Evolutionary conservation across 2,113 vertebrate species (phyloP).

Genomic region (Varanus salvator): DNA sequence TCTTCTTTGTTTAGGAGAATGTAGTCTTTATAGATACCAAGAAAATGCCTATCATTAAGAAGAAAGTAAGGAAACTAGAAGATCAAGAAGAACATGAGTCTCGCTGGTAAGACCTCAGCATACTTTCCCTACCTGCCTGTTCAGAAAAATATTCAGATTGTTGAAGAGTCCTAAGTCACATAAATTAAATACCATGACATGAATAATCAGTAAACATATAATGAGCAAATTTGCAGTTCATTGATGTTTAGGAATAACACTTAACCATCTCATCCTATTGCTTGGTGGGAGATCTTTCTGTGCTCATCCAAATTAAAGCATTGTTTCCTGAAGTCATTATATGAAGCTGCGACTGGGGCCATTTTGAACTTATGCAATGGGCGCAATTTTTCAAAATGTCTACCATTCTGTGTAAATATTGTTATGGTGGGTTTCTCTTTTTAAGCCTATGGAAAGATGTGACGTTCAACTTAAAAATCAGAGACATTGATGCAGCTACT

Average conservation of each 20-base stretch:
- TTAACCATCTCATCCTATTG: not conserved
- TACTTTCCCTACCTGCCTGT: not conserved
- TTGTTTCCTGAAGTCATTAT: not conserved
- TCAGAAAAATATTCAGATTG: not conserved
- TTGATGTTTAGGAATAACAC: not conserved
- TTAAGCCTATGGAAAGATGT: slow-evolving; percentile 95
- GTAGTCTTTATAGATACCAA: slow-evolving; percentile 96
- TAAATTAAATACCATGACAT: not conserved
- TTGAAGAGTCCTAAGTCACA: not conserved
- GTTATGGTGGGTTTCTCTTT: not conserved
- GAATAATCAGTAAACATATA: not conserved
- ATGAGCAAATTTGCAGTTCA: not conserved
- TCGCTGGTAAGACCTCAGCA: slow-evolving; percentile 84
- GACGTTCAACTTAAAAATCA: slow-evolving; percentile 93
- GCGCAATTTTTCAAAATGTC: not conserved
- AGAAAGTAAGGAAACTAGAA: slow-evolving; percentile 96
- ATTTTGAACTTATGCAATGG: not conserved
- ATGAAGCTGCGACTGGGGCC: not conserved
- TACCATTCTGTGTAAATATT: not conserved
- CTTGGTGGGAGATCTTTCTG: not conserved
- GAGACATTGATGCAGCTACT: slow-evolving; percentile 95
- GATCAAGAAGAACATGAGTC: slow-evolving; percentile 96
- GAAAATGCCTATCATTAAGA: slow-evolving; percentile 94
- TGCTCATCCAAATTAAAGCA: not conserved
- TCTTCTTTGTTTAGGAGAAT: slow-evolving; percentile 84